Conservation (phyloP, 2,888 invertebrate genomes). For the Habroteleia sp. region DNA sequence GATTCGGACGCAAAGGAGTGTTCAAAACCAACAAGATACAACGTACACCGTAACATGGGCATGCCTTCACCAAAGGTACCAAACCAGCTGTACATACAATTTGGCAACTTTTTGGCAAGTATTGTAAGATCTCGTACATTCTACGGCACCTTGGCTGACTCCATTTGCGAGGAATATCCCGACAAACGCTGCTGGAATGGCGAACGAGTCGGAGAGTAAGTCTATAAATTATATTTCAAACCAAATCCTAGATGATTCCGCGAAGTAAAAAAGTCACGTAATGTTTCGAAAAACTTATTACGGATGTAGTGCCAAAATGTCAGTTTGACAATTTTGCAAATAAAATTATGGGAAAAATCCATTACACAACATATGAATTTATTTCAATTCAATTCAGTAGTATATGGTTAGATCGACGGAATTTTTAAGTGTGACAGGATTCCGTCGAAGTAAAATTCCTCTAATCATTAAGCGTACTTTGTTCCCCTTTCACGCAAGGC, state of each 20-base stretch:
- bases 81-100: conserved; percentile 74
- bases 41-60: conserved; percentile 27
- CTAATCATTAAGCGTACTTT: no score
- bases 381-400: no score
- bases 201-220: conserved; percentile 88
- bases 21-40: conserved; percentile 19
- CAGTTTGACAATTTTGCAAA: no score
- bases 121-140: conserved; percentile 87
- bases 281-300: conserved; percentile 8
- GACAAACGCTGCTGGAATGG: conserved; percentile 91
- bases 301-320: background rate
- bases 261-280: conserved; percentile 30
- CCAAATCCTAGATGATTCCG: conserved; percentile 21
- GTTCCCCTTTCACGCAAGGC: no score
- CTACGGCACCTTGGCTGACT: conserved; percentile 91
- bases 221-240: conserved; percentile 71
- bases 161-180: conserved; percentile 88
- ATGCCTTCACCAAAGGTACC: conserved; percentile 39
- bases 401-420: no score
- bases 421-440: no score
- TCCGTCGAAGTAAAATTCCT: no score
- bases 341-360: no score
- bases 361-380: no score
- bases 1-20: conserved; percentile 23
- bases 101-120: conserved; percentile 80